Percentiles rank a stretch among this genome's conserved stretches.
These are phyloP conservation scores for Pseudococcus jackbeardsleyi DNA, from an alignment of 2,888 invertebrate species.

Conservation along the genomic window DNA sequence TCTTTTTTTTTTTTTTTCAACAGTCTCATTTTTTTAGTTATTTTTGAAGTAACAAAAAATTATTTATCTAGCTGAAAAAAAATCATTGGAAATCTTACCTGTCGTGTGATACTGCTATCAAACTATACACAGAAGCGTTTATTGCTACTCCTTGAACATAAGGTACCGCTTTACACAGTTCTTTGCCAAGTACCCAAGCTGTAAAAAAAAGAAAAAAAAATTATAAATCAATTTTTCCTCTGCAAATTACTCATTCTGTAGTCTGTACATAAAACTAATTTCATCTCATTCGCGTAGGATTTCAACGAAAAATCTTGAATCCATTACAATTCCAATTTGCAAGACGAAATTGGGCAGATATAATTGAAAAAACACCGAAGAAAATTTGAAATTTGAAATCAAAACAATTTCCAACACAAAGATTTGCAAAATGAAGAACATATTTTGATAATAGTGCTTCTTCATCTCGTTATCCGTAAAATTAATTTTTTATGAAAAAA, in stretches of 20 bases:
- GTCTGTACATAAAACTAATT: neutral
- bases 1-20: too few relatives aligned
- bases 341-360: too few relatives aligned
- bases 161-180: conserved; percentile 96
- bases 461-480: neutral
- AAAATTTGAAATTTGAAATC: neutral
- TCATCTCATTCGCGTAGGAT: too few relatives aligned
- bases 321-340: too few relatives aligned
- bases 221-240: neutral
- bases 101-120: conserved; percentile 94
- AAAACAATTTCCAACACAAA: neutral
- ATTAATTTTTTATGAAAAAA: conserved; percentile 14
- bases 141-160: conserved; percentile 96
- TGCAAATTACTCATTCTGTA: neutral
- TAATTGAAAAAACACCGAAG: too few relatives aligned
- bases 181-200: conserved; percentile 96
- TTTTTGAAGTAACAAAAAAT: too few relatives aligned
- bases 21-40: too few relatives aligned
- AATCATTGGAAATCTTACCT: conserved; percentile 75
- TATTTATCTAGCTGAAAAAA: too few relatives aligned
- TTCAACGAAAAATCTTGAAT: too few relatives aligned
- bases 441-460: neutral
- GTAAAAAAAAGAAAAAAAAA: conserved; percentile 72
- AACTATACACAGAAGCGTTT: conserved; percentile 94
- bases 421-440: neutral